phyloP scores from a whole-genome alignment of 2,797 vertebrate genomes.

The Ictinia mississippiensis region DNA sequence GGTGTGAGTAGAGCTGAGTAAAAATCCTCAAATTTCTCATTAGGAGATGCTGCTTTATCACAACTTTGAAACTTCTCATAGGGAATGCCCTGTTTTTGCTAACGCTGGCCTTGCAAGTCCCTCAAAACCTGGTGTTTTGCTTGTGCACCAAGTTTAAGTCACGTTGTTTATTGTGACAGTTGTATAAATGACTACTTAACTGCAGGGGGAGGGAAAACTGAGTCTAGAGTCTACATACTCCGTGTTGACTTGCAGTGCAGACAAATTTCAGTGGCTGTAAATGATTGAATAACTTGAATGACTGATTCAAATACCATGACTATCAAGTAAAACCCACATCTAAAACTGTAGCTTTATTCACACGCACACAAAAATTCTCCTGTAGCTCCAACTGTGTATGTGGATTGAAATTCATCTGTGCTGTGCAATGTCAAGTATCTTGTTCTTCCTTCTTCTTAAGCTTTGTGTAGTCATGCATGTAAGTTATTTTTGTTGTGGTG shows the following conservation, averaged over 20 bases:
- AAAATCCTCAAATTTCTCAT: neutral
- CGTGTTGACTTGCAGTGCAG: neutral
- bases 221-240: neutral
- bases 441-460: neutral
- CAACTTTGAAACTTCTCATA: neutral
- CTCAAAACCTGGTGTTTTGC: neutral
- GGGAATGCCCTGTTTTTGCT: neutral
- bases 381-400: fast-evolving
- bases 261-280: neutral
- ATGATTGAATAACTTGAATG: neutral
- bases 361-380: neutral
- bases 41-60: neutral
- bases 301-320: neutral
- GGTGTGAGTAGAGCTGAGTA: neutral
- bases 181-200: neutral
- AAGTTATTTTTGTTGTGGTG: neutral
- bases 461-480: neutral
- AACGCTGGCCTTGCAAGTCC: neutral
- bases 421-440: neutral
- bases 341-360: neutral
- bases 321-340: neutral
- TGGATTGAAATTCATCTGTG: neutral
- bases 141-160: neutral
- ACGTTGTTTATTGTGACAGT: neutral
- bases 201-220: neutral